A percentile compares a stretch with the other conserved stretches of the same genome.
Conservation (phyloP, 2,797 vertebrate genomes). For the Morelia viridis region DNA sequence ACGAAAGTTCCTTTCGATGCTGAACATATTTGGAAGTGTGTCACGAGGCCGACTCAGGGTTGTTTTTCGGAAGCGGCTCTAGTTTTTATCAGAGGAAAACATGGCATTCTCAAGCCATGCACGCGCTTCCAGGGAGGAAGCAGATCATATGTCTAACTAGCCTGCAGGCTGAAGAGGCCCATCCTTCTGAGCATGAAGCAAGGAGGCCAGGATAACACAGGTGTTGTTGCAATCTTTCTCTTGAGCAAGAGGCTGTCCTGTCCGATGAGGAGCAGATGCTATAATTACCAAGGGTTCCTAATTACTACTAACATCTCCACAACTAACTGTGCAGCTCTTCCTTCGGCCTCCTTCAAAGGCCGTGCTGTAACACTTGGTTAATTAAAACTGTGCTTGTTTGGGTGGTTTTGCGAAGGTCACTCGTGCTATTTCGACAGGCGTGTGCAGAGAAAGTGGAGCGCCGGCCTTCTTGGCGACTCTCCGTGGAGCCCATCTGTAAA, state of each 20-base stretch:
- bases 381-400: conserved; percentile 34
- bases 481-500: conserved; percentile 2
- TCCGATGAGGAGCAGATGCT: conserved; percentile 54
- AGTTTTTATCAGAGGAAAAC: conserved; percentile 8
- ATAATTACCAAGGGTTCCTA: conserved; percentile 51
- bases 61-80: background rate
- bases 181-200: conserved; percentile 39
- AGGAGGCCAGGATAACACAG: conserved; percentile 15
- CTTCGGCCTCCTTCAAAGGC: conserved; percentile 50
- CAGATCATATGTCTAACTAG: conserved; percentile 18
- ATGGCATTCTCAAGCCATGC: conserved; percentile 15
- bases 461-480: too few relatives aligned
- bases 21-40: background rate
- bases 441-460: background rate
- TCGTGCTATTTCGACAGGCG: background rate
- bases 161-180: conserved; percentile 9
- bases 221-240: conserved; percentile 39
- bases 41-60: background rate
- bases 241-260: conserved; percentile 45
- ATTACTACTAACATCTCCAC: conserved; percentile 21
- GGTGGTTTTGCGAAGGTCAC: conserved; percentile 1
- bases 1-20: background rate
- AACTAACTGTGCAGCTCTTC: conserved; percentile 37
- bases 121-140: background rate
- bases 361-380: conserved; percentile 46